phyloP scores from a whole-genome alignment of 2,797 vertebrate species.

The Pterois miles region DNA sequence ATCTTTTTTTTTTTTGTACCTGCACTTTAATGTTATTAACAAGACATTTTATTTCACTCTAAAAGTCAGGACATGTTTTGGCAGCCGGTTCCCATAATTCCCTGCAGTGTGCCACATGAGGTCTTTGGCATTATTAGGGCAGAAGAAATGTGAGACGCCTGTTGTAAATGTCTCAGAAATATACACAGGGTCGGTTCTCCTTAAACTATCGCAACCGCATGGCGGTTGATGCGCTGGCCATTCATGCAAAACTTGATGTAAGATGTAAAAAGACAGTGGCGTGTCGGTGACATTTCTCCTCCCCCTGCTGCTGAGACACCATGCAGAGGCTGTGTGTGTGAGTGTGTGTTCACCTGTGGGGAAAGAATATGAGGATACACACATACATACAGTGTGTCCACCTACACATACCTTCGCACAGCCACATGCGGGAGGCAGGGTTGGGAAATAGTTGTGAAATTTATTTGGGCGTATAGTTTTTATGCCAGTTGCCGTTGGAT shows the following conservation, averaged over 20 bases:
- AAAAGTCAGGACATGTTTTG: conserved; percentile 75
- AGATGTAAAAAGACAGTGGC: conserved; percentile 52
- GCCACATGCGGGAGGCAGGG: conserved; percentile 13
- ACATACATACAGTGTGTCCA: conserved; percentile 9
- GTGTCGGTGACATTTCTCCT: conserved; percentile 57
- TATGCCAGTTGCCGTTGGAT: conserved; percentile 77
- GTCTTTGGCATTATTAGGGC: conserved; percentile 72
- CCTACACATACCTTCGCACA: not conserved
- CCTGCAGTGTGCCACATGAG: conserved; percentile 52
- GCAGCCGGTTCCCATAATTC: conserved; percentile 37
- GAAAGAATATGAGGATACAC: conserved; percentile 15
- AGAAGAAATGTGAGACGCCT: conserved; percentile 69
- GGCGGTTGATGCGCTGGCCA: conserved; percentile 28
- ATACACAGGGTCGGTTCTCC: conserved; percentile 56
- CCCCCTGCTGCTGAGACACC: conserved; percentile 26
- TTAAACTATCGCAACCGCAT: conserved; percentile 43
- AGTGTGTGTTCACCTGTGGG: conserved; percentile 39
- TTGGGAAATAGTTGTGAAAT: conserved; percentile 74
- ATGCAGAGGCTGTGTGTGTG: conserved; percentile 17
- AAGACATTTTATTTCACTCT: conserved; percentile 75
- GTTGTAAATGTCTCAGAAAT: conserved; percentile 75
- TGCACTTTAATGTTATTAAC: conserved; percentile 72
- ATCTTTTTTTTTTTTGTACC: conserved; percentile 54
- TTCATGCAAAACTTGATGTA: conserved; percentile 40
- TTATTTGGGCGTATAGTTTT: conserved; percentile 82